These are phyloP conservation scores for Bostrychus sinensis DNA, from an alignment of 2,113 vertebrate genomes.

Conservation along the genomic window DNA sequence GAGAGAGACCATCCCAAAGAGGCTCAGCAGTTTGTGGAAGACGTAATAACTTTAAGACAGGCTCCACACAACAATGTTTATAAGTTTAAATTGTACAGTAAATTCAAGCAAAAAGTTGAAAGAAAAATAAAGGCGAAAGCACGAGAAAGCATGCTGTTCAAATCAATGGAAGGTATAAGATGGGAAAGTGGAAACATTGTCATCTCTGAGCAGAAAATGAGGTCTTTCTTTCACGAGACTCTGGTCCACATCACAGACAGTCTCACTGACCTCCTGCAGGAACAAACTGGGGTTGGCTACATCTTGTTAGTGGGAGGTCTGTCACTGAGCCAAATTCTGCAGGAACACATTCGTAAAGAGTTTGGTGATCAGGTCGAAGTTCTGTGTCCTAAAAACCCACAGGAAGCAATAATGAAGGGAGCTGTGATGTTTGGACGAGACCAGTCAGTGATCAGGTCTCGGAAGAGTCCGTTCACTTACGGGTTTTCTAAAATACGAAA, in stretches of 20 bases:
- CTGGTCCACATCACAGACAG: not conserved
- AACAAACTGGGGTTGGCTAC: not conserved
- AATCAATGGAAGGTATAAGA: not conserved
- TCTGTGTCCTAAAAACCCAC: not conserved
- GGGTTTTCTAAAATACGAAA: not conserved
- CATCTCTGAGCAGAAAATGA: constrained; percentile 15
- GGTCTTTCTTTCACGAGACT: constrained; percentile 32
- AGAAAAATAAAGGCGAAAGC: not conserved
- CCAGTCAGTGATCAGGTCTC: not conserved
- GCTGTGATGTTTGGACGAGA: not conserved
- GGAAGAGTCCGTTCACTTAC: not conserved
- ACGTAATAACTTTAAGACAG: constrained; percentile 3
- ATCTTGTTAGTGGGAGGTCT: not conserved
- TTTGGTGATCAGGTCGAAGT: not conserved
- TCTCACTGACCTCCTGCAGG: not conserved
- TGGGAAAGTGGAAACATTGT: constrained; percentile 21
- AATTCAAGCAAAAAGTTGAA: not conserved
- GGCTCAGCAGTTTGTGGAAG: constrained; percentile 36
- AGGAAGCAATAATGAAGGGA: not conserved
- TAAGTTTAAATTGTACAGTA: not conserved
- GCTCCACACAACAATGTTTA: not conserved
- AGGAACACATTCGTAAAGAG: not conserved
- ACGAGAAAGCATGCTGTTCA: constrained; percentile 8
- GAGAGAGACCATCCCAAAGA: constrained; percentile 15
- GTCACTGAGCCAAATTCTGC: not conserved